Evolutionary conservation across 2,797 vertebrate species (phyloP), one percentile per base, ranked within the genome.

Genomic region (Orestias chungarensis): DNA sequence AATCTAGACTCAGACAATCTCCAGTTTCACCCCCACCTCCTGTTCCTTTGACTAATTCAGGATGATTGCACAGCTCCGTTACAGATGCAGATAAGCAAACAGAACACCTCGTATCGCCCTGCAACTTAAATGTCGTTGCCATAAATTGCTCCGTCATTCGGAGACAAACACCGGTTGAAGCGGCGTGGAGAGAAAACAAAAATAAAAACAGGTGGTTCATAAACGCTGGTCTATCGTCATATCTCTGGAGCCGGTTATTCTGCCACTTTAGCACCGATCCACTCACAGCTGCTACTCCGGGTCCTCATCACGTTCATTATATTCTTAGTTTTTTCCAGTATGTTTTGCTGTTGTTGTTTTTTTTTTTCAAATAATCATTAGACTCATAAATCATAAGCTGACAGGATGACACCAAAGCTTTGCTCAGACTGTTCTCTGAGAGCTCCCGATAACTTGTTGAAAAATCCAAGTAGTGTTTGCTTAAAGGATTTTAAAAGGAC

Each of bases 11-110:
- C 57, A 65, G 61, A 73, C 40, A 71, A 68, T 81, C 78, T 89
- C 85, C 62, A 17, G 84, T 90, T 89, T 87, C 86, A 83, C 62
- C 1, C 59, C 74, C 81, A 76, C 79, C 86, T 91, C 85, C 68
- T 75, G 85, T 87, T 87, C 65, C 86, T 83, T 86, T 87, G 77
- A 89, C 79, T 89, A 85, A 91, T 90, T 89, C 84, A 91, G 77
- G 80, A 73, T 52, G 33, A 79, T 31, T 14, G 2, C 38, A 78
- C 75, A 80, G 81, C 84, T 92, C 77, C 23, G 66, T 92, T 88
- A 84, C 90, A 83, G 74, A 82, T 71, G n/a, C 78, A 77, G 84
- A 80, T 71, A 46, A 62, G 74, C 78, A 71, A 73, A 68, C 46
- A 6, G 64, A 76, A 76, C 72, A 71, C 70, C 65, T 71, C 59